Percentiles rank a stretch among this genome's conserved stretches.
phyloP scores from a whole-genome alignment of 2,113 vertebrate genomes.

The Desmodus rotundus region DNA sequence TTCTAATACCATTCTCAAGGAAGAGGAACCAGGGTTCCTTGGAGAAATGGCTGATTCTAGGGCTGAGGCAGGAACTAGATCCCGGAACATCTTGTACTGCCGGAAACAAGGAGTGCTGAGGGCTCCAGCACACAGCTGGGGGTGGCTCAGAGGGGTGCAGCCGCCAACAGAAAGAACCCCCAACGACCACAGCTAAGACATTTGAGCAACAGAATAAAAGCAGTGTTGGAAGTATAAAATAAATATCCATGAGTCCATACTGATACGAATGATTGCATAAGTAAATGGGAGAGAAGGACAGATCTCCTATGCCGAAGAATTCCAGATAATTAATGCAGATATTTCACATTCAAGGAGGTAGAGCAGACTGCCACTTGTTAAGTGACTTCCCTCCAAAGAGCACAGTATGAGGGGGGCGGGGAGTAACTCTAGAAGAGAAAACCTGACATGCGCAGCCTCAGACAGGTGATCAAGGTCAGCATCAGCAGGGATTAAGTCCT shows the following conservation, averaged over 20 bases:
- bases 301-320: background rate
- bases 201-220: background rate
- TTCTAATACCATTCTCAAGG: background rate
- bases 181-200: background rate
- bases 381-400: background rate
- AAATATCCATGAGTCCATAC: background rate
- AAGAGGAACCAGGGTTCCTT: background rate
- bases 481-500: background rate
- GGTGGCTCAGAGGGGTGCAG: background rate
- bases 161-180: background rate
- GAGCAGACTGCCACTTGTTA: background rate
- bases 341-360: background rate
- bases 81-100: background rate
- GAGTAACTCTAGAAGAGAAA: background rate
- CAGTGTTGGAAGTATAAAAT: background rate
- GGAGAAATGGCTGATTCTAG: background rate
- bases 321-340: background rate
- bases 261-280: background rate
- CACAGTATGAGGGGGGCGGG: background rate
- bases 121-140: background rate
- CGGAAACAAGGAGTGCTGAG: background rate
- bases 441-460: too few relatives aligned
- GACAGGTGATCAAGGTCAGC: background rate
- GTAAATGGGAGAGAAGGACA: background rate
- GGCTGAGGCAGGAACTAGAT: background rate